Evolutionary conservation across 2,888 invertebrate genomes (phyloP).

Genomic region (Tetragonisca angustula): DNA sequence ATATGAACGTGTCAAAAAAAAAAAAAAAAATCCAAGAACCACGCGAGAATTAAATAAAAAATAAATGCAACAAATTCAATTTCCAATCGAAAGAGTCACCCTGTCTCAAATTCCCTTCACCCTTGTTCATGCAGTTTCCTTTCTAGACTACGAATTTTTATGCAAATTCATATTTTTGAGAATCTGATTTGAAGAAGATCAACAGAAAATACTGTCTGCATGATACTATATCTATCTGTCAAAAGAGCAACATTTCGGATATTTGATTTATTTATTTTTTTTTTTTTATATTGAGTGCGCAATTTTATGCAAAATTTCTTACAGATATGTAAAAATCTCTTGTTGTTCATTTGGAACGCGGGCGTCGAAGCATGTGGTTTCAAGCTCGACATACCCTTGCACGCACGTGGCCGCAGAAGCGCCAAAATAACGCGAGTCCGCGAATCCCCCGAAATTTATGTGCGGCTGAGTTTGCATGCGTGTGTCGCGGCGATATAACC

Average conservation of each 20-base stretch:
- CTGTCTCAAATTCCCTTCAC: too few species aligned
- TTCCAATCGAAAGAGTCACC: neutral
- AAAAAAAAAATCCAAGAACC: neutral
- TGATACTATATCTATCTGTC: too few species aligned
- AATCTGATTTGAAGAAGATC: too few species aligned
- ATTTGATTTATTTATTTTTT: too few species aligned
- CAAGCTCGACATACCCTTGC: neutral
- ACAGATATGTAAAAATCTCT: neutral
- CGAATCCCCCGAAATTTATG: conserved; percentile 39
- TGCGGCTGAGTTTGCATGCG: conserved; percentile 30
- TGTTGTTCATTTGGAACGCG: conserved; percentile 18
- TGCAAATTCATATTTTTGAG: too few species aligned
- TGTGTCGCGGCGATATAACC: conserved; percentile 4
- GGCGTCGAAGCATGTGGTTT: conserved; percentile 1
- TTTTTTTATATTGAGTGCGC: too few species aligned
- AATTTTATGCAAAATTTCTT: too few species aligned
- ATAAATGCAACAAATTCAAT: neutral
- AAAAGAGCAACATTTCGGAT: too few species aligned
- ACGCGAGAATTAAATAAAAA: neutral
- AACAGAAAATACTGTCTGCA: too few species aligned
- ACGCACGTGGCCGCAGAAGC: neutral
- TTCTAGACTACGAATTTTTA: too few species aligned
- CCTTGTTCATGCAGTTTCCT: neutral
- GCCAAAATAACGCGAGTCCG: conserved; percentile 8
- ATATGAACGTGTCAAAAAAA: neutral